Base-by-base conservation (phyloP, 64 coral and sea anemone species). In the Montipora foliosa region DNA sequence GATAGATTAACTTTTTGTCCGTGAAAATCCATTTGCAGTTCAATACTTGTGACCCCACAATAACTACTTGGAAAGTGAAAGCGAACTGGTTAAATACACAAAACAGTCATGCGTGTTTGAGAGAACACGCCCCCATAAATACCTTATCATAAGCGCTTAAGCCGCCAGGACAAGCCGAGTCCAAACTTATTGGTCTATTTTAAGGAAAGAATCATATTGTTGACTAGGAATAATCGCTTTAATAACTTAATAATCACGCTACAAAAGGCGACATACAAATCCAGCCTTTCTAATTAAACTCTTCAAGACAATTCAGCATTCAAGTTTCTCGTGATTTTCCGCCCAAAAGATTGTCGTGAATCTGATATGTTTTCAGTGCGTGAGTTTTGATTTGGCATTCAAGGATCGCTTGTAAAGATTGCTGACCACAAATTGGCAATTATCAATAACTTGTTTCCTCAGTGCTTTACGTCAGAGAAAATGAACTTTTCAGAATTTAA, bases 111-210 rank as follows among this genome's bases (percentile, higher is more conserved):
- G 76, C 47, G 76, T 78, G 19, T 49, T 78, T 17, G 49, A 64
- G 19, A 76, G 74, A 3, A 76, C 74, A 78, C 76, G 76, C 76
- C 80, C 24, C 24, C 79, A 57, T 52, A 49, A 79, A 25, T 15
- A 6, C 21, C 44, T 82, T 24, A 15, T 58, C 25, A 55, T 57
- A 12, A 15, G 80, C 53, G 11, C 11, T 57, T 57, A 57, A 57
- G 53, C 53, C 53, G 53, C 22, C 52, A 9, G 5, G 4, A 17
- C 22, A 16, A 78, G 76, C 76, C 45, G 4, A 50, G 76, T 49
- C 15, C 55, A 82, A 64, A 21, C 61, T 12, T 22, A 64, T 82
- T 66, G 55, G 4, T 25, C 80, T 82, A 82, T 82, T 82, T 82
- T 64, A 37, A 16, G 80, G 59, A 66, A 55, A 82, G 13, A 45